Evolutionary conservation across 2,888 invertebrate genomes (phyloP).

Genomic region (Platycnemis pennipes): DNA sequence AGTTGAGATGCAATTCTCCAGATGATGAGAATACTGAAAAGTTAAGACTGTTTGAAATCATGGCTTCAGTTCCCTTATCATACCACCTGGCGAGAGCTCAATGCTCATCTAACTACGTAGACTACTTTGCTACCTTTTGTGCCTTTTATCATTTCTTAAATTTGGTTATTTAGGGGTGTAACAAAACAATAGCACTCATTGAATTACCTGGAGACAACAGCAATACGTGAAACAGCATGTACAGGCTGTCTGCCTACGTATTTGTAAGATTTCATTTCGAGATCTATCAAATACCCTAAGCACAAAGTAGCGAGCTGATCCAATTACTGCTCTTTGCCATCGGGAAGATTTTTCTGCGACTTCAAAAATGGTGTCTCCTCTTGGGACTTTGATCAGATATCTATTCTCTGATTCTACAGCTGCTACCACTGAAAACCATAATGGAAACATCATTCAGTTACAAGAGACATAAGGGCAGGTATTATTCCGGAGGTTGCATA

Average conservation of each 20-base stretch:
- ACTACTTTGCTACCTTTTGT: no score
- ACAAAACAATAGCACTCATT: conserved; percentile 23
- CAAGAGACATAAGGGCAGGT: no score
- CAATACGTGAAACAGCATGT: conserved; percentile 87
- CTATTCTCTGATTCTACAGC: conserved; percentile 86
- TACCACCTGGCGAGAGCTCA: no score
- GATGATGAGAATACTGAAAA: no score
- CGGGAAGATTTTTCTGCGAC: conserved; percentile 85
- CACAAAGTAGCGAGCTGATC: conserved; percentile 86
- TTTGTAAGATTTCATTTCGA: conserved; percentile 90
- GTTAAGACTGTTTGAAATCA: no score
- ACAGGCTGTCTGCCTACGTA: conserved; percentile 86
- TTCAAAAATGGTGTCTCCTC: conserved; percentile 88
- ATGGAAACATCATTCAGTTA: neutral
- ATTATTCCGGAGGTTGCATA: no score
- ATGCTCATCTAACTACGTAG: no score
- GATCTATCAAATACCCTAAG: conserved; percentile 91
- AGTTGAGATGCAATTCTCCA: no score
- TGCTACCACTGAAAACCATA: conserved; percentile 80
- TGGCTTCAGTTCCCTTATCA: no score
- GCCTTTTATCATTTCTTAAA: no score
- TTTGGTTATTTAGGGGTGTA: neutral
- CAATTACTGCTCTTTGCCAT: conserved; percentile 86
- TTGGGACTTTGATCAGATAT: conserved; percentile 86
- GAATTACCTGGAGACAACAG: conserved; percentile 83